Percentiles rank a stretch among this genome's conserved stretches.
Conservation (phyloP, 2,113 vertebrate genomes). For the Tupaia tana region DNA sequence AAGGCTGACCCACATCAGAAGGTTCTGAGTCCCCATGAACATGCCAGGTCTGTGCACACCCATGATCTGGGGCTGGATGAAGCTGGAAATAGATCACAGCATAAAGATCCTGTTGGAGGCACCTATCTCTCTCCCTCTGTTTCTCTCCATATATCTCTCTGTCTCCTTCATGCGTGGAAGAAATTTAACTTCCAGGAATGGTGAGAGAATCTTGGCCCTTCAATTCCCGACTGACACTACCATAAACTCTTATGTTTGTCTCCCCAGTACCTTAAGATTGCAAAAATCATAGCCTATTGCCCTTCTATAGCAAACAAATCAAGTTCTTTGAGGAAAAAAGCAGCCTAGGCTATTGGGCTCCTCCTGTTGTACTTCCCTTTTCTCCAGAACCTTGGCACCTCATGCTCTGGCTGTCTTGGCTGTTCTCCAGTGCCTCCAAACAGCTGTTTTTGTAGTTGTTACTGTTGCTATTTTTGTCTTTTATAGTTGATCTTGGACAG, state of each 20-base stretch:
- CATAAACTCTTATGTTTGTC: neutral
- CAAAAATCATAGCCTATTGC: neutral
- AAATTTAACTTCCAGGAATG: too few species aligned
- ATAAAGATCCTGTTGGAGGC: too few species aligned
- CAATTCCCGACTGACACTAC: neutral
- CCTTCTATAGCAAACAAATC: neutral
- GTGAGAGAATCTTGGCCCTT: neutral
- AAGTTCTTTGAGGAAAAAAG: neutral
- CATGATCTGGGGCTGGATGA: too few species aligned
- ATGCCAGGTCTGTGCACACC: too few species aligned
- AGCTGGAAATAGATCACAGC: too few species aligned
- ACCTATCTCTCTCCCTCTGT: too few species aligned
- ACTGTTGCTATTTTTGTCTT: neutral
- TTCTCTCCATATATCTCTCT: too few species aligned
- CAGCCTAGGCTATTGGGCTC: neutral
- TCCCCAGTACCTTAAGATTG: neutral
- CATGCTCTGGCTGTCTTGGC: rapidly evolving
- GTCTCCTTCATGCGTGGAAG: too few species aligned
- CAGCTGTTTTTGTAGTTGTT: neutral
- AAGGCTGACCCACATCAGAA: too few species aligned
- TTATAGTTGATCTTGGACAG: neutral
- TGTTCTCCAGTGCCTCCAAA: neutral
- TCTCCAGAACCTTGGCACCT: neutral
- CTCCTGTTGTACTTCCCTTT: neutral
- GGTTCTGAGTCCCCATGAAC: too few species aligned